Base-by-base conservation (phyloP, 2,888 invertebrate species). In the Torymus aiolomorphi region DNA sequence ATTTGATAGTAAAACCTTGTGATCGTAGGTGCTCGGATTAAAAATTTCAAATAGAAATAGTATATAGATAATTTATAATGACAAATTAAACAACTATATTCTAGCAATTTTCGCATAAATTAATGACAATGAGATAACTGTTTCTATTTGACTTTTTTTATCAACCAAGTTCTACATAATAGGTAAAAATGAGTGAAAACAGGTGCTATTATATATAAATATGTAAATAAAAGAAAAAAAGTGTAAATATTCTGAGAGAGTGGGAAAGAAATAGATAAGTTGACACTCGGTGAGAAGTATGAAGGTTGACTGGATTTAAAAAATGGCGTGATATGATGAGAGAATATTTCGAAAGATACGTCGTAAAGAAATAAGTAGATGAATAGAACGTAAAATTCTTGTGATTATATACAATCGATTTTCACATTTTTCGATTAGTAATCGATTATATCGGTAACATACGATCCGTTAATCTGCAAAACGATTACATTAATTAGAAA, bases 91-190 rank as follows among this genome's bases (percentile, higher is more conserved):
- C 8, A 42, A 42, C 8, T 42, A 8, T 42, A 42, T 42, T 1
- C 42, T 42, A 8, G 8, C 8, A 42, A 42, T 42, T 42, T 42
- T 42, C 8, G 42, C 8, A 42, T 42, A 42, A 42, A 31, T n/a
- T 13, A 54, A 24, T 52, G 31, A 2, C 1, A 24, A 31, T 16
- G 2, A 54, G 20, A 54, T 20, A 3, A 62, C 31, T 5, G 31
- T 13, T 56, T 78, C 24, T 56, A 80, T 75, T 24, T 31, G 65
- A 65, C 70, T 80, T 72, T 79, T 73, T 72, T 79, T 20, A 5
- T 42, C 31, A n/a, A 67, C 54, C 20, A 62, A 42, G 20, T 59
- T 31, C n/a, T 56, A 8, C 4, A 56, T 13, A 57, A 42, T 51
- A 18, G 18, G 11, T 16, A 59, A 56, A 24, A 59, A 65, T 59